Percentiles rank a stretch among this genome's conserved stretches.
These are phyloP conservation scores for Ctenosaura bakeri DNA, from an alignment of 2,797 vertebrate species.

Conservation along the genomic window DNA sequence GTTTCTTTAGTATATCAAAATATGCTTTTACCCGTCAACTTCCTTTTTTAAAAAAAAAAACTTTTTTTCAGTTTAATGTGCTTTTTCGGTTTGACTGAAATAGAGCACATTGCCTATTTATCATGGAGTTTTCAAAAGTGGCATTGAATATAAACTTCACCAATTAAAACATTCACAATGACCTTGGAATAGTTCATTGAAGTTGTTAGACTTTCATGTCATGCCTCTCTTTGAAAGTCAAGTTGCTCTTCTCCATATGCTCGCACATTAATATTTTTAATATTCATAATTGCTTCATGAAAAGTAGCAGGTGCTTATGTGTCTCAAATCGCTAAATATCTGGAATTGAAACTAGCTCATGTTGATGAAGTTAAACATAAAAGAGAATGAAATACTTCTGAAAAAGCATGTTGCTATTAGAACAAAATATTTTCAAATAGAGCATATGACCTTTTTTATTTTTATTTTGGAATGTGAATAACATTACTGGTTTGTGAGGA, in stretches of 20 bases:
- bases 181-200: constrained; percentile 67
- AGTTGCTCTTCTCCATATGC: constrained; percentile 73
- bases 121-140: constrained; percentile 61
- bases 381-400: constrained; percentile 72
- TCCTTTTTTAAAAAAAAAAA: constrained; percentile 23
- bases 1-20: constrained; percentile 36
- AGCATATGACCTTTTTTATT: neutral
- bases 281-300: constrained; percentile 74
- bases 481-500: constrained; percentile 34
- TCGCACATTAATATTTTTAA: constrained; percentile 74
- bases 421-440: constrained; percentile 19
- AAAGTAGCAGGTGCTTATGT: constrained; percentile 74
- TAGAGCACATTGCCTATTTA: constrained; percentile 44
- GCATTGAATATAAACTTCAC: constrained; percentile 71
- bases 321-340: constrained; percentile 67
- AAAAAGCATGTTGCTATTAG: constrained; percentile 57
- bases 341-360: constrained; percentile 73
- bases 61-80: constrained; percentile 54
- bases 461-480: constrained; percentile 1
- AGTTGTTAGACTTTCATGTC: constrained; percentile 72
- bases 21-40: neutral
- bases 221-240: constrained; percentile 71
- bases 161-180: constrained; percentile 79
- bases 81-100: constrained; percentile 55
- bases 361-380: constrained; percentile 78